Conservation (phyloP, 1,140 invertebrate species). For the Plodia interpunctella region DNA sequence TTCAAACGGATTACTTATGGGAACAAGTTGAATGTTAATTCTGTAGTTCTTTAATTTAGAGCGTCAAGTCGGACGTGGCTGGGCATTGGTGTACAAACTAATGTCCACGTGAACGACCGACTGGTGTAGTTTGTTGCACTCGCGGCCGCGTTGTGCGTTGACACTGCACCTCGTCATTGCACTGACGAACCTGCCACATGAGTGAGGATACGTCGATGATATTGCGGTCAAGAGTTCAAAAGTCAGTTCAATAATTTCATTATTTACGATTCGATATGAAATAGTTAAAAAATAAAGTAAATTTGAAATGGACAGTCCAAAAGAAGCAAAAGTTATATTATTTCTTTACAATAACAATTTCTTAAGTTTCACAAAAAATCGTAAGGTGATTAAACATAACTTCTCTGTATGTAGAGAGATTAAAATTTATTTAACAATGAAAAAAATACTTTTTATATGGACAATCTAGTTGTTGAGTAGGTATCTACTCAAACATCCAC, state of each 20-base stretch:
- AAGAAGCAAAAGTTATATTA: too few relatives aligned
- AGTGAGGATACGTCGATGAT: neutral
- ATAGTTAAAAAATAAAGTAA: too few relatives aligned
- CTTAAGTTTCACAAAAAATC: too few relatives aligned
- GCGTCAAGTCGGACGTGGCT: constrained; percentile 19
- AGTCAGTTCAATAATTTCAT: too few relatives aligned
- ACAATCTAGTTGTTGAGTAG: neutral
- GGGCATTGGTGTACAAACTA: constrained; percentile 33
- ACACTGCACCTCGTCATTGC: constrained; percentile 27
- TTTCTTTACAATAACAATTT: too few relatives aligned
- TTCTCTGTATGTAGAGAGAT: too few relatives aligned
- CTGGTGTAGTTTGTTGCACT: constrained; percentile 41
- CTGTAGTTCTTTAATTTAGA: neutral
- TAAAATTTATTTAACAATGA: too few relatives aligned
- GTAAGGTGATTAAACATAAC: too few relatives aligned
- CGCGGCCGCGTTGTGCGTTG: constrained; percentile 34
- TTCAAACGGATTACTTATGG: neutral
- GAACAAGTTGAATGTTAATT: neutral
- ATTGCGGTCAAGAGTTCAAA: neutral
- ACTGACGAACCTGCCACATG: neutral
- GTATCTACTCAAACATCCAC: neutral
- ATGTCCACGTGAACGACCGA: constrained; percentile 35
- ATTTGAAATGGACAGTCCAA: too few relatives aligned
- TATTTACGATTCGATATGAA: too few relatives aligned
- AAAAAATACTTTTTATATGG: too few relatives aligned